Conservation (phyloP, 2,797 vertebrate genomes). For the Gastrophryne carolinensis region DNA sequence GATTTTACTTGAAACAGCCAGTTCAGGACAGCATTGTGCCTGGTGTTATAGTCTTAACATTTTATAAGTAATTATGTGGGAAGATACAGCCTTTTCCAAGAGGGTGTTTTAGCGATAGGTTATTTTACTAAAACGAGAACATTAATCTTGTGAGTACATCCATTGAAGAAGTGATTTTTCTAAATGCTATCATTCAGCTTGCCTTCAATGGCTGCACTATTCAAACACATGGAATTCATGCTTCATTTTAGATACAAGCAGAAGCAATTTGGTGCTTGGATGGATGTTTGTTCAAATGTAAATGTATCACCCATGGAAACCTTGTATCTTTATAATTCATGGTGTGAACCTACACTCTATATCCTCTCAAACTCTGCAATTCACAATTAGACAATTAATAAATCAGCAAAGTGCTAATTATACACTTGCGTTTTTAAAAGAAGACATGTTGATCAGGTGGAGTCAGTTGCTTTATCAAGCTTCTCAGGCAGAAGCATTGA, state of each 20-base stretch:
- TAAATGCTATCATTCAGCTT: constrained; percentile 41
- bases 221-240: constrained; percentile 26
- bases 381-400: constrained; percentile 1
- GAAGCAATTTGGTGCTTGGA: constrained; percentile 19
- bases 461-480: constrained; percentile 31
- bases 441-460: constrained; percentile 11
- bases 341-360: not conserved
- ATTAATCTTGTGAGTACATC: constrained; percentile 23
- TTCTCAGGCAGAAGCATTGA: constrained; percentile 16
- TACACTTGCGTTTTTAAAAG: not conserved
- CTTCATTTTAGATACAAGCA: constrained; percentile 24
- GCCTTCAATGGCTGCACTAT: constrained; percentile 15
- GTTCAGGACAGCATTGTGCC: not conserved
- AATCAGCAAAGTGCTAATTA: constrained; percentile 4
- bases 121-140: constrained; percentile 29
- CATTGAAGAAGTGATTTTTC: constrained; percentile 19
- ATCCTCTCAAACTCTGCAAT: not conserved
- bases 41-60: constrained; percentile 3
- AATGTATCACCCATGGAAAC: constrained; percentile 23
- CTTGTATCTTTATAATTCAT: not conserved
- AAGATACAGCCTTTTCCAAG: constrained; percentile 30
- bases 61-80: constrained; percentile 26
- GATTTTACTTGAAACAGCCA: not conserved
- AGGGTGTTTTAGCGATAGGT: constrained; percentile 37
- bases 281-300: constrained; percentile 26